phyloP scores from a whole-genome alignment of 2,888 invertebrate genomes.

The Synergus umbraculus region DNA sequence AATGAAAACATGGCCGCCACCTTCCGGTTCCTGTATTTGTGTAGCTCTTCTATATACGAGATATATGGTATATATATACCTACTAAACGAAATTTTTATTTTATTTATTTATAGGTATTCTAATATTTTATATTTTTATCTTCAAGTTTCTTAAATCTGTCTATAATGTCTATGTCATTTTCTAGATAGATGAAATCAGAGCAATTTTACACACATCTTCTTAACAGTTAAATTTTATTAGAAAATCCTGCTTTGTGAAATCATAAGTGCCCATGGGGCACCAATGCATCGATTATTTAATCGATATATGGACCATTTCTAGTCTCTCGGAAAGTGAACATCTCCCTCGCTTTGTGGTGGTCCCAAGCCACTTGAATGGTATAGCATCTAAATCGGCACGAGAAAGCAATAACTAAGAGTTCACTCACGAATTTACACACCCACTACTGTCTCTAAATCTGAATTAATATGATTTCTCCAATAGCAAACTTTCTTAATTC shows the following conservation, averaged over 20 bases:
- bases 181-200: neutral
- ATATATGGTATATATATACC: neutral
- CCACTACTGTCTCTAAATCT: too few relatives aligned
- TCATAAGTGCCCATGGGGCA: slow-evolving; percentile 63
- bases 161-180: neutral
- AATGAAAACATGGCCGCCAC: slow-evolving; percentile 76
- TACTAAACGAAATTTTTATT: too few relatives aligned
- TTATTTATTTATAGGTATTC: too few relatives aligned
- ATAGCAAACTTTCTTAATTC: too few relatives aligned
- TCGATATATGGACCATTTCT: slow-evolving; percentile 65
- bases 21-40: slow-evolving; percentile 37
- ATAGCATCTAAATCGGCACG: slow-evolving; percentile 59
- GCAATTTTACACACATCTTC: slow-evolving; percentile 6
- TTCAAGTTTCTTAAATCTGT: neutral
- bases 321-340: slow-evolving; percentile 63
- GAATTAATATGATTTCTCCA: too few relatives aligned
- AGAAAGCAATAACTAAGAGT: slow-evolving; percentile 62
- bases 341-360: slow-evolving; percentile 60
- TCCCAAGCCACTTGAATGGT: slow-evolving; percentile 66
- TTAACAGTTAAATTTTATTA: slow-evolving; percentile 22
- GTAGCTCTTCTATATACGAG: neutral
- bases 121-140: too few relatives aligned
- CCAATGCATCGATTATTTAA: slow-evolving; percentile 69
- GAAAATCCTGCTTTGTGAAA: slow-evolving; percentile 53
- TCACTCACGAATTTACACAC: slow-evolving; percentile 51